A percentile compares a stretch with the other conserved stretches of the same genome.
Conservation (phyloP, 2,113 vertebrate genomes). For the Pollimyrus isidori region DNA sequence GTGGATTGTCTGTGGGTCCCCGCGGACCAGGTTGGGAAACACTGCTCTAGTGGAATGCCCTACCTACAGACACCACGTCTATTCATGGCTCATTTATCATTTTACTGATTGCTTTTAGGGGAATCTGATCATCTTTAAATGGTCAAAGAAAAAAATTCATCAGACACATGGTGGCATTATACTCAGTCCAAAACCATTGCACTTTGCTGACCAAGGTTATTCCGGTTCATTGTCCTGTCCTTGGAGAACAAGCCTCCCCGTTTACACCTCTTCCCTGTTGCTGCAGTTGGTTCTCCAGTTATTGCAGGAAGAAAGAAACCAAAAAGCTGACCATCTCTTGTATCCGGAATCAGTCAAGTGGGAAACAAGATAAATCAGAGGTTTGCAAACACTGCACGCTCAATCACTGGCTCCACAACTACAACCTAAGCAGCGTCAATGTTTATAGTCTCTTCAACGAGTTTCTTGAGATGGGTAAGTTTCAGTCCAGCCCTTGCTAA, state of each 20-base stretch:
- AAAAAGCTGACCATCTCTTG: constrained; percentile 55
- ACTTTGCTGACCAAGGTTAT: not conserved
- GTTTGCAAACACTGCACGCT: constrained; percentile 56
- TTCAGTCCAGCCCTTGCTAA: not conserved
- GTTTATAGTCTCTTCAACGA: constrained; percentile 82
- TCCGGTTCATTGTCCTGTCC: not conserved
- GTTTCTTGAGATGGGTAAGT: constrained; percentile 87
- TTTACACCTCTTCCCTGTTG: not conserved
- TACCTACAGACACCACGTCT: not conserved
- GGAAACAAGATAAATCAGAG: constrained; percentile 23
- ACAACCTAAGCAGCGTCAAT: constrained; percentile 59
- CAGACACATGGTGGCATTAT: not conserved
- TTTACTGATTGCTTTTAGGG: not conserved
- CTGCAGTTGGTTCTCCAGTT: constrained; percentile 59
- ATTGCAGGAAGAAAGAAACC: not conserved
- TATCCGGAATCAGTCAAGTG: constrained; percentile 44
- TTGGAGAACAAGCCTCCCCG: not conserved
- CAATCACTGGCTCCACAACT: constrained; percentile 69
- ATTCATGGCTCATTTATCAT: not conserved
- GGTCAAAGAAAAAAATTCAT: not conserved
- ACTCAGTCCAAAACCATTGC: not conserved
- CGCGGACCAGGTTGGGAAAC: too few species aligned
- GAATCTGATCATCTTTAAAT: not conserved
- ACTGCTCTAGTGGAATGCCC: too few species aligned
- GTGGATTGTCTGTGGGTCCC: too few species aligned